Evolutionary conservation across 2,888 invertebrate genomes (phyloP).

Genomic region (Ecliptopera silaceata): DNA sequence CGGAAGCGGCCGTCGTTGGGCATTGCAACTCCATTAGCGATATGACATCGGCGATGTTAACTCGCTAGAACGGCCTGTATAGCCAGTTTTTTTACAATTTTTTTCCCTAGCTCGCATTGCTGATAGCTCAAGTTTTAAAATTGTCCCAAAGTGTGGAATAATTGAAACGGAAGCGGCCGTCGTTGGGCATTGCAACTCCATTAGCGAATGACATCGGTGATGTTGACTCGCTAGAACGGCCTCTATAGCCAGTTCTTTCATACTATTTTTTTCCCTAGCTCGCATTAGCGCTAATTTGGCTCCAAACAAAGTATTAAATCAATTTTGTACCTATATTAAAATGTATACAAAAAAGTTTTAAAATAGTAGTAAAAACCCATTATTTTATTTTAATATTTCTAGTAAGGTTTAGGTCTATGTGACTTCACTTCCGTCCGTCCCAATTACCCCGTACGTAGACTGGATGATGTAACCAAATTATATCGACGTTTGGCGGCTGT

Average conservation of each 20-base stretch:
- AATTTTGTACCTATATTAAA: no score
- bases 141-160: slow-evolving; percentile 51
- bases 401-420: slow-evolving; percentile 8
- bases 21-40: slow-evolving; percentile 62
- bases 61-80: slow-evolving; percentile 40
- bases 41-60: slow-evolving; percentile 19
- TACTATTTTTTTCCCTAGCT: no score
- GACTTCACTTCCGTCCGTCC: slow-evolving; percentile 44
- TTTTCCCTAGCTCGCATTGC: no score
- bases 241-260: neutral
- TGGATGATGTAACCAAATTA: slow-evolving; percentile 67
- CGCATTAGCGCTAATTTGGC: no score
- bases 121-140: no score
- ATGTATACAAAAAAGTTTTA: no score
- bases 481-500: slow-evolving; percentile 42
- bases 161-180: slow-evolving; percentile 56
- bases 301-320: no score
- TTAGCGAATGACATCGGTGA: slow-evolving; percentile 44
- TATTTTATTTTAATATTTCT: slow-evolving; percentile 9
- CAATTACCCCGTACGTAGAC: slow-evolving; percentile 58
- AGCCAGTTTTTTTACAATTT: no score
- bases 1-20: slow-evolving; percentile 53
- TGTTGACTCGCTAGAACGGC: slow-evolving; percentile 33
- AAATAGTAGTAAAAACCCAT: no score
- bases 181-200: slow-evolving; percentile 60